Conservation (phyloP, 2,888 invertebrate genomes). For the Hyles lineata region DNA sequence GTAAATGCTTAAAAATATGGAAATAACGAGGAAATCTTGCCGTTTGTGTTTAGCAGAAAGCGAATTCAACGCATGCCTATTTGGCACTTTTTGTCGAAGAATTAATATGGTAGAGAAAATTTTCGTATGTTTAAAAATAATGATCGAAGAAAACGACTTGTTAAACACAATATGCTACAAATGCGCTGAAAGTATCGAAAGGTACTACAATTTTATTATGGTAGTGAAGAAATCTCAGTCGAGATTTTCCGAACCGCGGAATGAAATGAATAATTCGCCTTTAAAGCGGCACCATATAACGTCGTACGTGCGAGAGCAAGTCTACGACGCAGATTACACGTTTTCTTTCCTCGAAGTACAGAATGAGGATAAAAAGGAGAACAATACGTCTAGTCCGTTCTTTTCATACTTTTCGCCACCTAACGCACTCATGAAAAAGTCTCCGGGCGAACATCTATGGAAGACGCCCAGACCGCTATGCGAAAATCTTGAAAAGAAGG, state of each 20-base stretch:
- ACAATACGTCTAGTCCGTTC: constrained; percentile 67
- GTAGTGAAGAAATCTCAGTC: constrained; percentile 67
- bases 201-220: constrained; percentile 67
- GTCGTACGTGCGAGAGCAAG: constrained; percentile 68
- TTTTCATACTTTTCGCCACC: constrained; percentile 75
- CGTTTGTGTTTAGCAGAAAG: constrained; percentile 70
- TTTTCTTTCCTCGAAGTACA: constrained; percentile 70
- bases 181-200: constrained; percentile 71
- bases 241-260: constrained; percentile 49
- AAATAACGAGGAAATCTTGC: constrained; percentile 65
- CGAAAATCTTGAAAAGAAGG: constrained; percentile 46
- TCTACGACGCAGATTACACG: constrained; percentile 69
- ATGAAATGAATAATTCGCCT: constrained; percentile 47
- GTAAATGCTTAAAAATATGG: constrained; percentile 56
- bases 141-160: constrained; percentile 67
- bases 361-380: constrained; percentile 61
- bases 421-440: constrained; percentile 52
- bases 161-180: constrained; percentile 70
- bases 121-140: constrained; percentile 66
- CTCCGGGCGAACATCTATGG: constrained; percentile 55
- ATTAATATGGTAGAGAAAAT: constrained; percentile 71
- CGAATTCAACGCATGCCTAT: constrained; percentile 72
- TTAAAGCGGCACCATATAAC: constrained; percentile 59
- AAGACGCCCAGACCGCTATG: constrained; percentile 59
- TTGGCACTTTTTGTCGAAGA: constrained; percentile 64